These are phyloP conservation scores for Zoanthus sansibaricus DNA, from an alignment of 92 coral and sea anemone genomes.

Conservation along the genomic window DNA sequence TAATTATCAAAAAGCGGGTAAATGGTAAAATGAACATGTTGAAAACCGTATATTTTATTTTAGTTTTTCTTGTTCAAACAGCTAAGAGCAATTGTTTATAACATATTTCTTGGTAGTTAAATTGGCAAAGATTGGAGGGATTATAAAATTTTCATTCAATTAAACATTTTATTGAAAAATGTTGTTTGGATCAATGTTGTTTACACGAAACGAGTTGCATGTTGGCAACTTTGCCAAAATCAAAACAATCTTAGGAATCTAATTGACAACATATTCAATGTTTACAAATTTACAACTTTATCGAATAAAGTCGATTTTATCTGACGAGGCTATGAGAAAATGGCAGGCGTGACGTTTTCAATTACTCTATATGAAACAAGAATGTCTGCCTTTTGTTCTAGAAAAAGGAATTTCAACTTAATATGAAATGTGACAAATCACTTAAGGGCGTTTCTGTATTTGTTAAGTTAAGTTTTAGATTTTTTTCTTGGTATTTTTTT, in stretches of 20 bases:
- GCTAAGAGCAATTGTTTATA: too few species aligned
- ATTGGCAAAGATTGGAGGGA: too few species aligned
- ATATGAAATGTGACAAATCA: background rate
- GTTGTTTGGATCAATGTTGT: background rate
- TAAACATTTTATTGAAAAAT: background rate
- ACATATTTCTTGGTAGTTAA: too few species aligned
- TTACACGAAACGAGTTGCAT: background rate
- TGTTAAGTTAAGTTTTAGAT: background rate
- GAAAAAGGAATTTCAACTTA: background rate
- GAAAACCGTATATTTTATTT: too few species aligned
- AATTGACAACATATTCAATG: background rate
- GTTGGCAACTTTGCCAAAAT: background rate
- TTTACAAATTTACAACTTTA: constrained; percentile 18
- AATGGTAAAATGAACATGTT: too few species aligned
- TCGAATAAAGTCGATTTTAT: background rate
- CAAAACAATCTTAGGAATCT: background rate
- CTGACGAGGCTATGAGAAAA: constrained; percentile 40
- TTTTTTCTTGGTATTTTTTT: background rate
- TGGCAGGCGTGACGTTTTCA: constrained; percentile 39
- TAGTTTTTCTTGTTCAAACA: too few species aligned
- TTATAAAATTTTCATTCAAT: too few species aligned
- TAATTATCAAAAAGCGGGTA: too few species aligned
- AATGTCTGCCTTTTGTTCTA: background rate
- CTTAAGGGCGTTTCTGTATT: background rate
- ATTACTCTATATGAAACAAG: constrained; percentile 16